A percentile compares a stretch with the other conserved stretches of the same genome.
phyloP scores from a whole-genome alignment of 2,888 invertebrate genomes.

The Crocallis elinguaria region DNA sequence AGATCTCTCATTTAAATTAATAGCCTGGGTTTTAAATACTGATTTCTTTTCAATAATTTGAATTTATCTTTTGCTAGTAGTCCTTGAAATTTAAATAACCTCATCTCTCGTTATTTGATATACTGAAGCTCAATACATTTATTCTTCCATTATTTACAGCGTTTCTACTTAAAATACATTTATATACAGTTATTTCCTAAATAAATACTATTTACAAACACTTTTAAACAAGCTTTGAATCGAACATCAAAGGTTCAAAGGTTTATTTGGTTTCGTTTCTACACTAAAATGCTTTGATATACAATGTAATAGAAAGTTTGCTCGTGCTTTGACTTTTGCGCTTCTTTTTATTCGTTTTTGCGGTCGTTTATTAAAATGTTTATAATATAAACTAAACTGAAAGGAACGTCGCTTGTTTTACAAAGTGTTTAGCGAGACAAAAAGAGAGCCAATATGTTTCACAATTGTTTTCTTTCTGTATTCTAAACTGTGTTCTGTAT shows the following conservation, averaged over 20 bases:
- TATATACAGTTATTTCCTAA: constrained; percentile 43
- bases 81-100: constrained; percentile 5
- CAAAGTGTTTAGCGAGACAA: constrained; percentile 5
- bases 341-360: constrained; percentile 31
- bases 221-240: constrained; percentile 22
- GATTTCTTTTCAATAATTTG: too few relatives aligned
- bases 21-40: too few relatives aligned
- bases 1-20: too few relatives aligned
- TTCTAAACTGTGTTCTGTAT: too few relatives aligned
- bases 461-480: too few relatives aligned
- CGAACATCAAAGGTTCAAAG: constrained; percentile 30
- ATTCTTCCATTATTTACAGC: constrained; percentile 50
- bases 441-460: too few relatives aligned
- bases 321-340: constrained; percentile 23
- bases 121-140: constrained; percentile 26
- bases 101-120: constrained; percentile 12
- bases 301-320: constrained; percentile 23
- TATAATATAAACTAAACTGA: constrained; percentile 14
- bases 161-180: constrained; percentile 30
- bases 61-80: too few relatives aligned
- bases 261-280: constrained; percentile 24
- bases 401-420: constrained; percentile 9
- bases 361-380: constrained; percentile 23
- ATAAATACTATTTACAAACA: constrained; percentile 30
- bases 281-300: constrained; percentile 34